phyloP scores from a whole-genome alignment of 2,888 invertebrate genomes.

The Sminthurinus aureus region DNA sequence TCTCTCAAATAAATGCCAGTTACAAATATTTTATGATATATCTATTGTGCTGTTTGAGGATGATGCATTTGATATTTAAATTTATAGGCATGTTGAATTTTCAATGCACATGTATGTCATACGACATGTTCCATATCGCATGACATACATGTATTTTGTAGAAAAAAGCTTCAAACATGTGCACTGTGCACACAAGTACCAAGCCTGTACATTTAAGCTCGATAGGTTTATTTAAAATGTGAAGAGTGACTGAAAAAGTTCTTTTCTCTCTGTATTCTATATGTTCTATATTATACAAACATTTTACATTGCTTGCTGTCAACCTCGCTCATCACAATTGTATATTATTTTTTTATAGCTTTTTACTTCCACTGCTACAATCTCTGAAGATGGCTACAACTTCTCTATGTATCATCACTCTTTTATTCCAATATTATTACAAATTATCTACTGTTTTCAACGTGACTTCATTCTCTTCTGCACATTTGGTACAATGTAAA shows the following conservation, averaged over 20 bases:
- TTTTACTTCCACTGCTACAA: not conserved
- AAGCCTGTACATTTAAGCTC: not conserved
- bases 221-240: constrained; percentile 22
- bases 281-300: too few species aligned
- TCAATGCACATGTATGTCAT: constrained; percentile 13
- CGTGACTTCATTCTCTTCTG: not conserved
- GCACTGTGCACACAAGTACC: not conserved
- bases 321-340: constrained; percentile 36
- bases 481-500: too few species aligned
- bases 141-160: constrained; percentile 3
- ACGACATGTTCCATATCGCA: constrained; percentile 1
- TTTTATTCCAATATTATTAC: not conserved
- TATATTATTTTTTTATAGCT: constrained; percentile 38
- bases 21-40: too few species aligned
- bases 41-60: too few species aligned
- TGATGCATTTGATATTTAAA: too few species aligned
- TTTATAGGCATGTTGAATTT: too few species aligned
- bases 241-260: constrained; percentile 23
- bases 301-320: constrained; percentile 38
- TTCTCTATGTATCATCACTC: too few species aligned
- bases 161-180: not conserved
- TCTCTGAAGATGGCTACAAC: not conserved
- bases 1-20: too few species aligned
- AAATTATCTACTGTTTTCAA: too few species aligned
- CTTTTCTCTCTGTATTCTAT: constrained; percentile 20